Base-by-base conservation (phyloP, 2,797 vertebrate species). In the Lutra lutra region DNA sequence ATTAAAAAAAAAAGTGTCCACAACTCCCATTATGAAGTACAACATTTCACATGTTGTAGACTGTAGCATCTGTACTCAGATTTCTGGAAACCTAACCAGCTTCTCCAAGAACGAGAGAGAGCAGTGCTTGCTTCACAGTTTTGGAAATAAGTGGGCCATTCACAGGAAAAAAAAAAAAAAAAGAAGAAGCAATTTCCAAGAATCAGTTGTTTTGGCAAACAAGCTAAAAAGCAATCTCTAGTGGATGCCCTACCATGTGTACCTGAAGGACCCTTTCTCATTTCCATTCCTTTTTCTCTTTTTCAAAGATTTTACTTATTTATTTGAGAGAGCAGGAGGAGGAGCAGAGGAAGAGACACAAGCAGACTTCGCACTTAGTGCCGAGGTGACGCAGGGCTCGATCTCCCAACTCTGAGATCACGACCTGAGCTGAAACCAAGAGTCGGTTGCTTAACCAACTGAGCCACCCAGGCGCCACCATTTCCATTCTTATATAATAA, bases 1-100 rank as follows among this genome's bases (percentile, higher is more conserved):
- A n/a, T n/a, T n/a, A n/a, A n/a, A n/a, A n/a, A n/a, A n/a, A 78
- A 92, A 95, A 77, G 79, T 77, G 60, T 27, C 58, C 29, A 21
- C 2, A 78, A 54, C 58, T 75, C 32, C n/a, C 82, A 46, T 29
- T 29, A 54, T 4, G 66, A 77, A 80, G 79, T 5, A 77, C n/a
- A 88, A 48, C 10, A 88, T 32, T 60, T n/a, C 72, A 32, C 3
- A 54, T 4, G 21, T 82, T 25, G 18, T 13, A 10, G 38, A 77
- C 38, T 1, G 20, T 5, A 51, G 29, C 5, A 15, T 27, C 66
- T 94, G 27, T 38, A 10, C 38, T 62, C 32, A 89, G 29, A 29
- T 7, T 10, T 32, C 17, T 29, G 48, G 35, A 35, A 94, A 51
- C 6, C 1, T 79, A 32, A n/a, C 32, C 0, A 0, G 77, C 48